Base-by-base conservation (phyloP, 2,888 invertebrate species). In the Pomacea canaliculata region DNA sequence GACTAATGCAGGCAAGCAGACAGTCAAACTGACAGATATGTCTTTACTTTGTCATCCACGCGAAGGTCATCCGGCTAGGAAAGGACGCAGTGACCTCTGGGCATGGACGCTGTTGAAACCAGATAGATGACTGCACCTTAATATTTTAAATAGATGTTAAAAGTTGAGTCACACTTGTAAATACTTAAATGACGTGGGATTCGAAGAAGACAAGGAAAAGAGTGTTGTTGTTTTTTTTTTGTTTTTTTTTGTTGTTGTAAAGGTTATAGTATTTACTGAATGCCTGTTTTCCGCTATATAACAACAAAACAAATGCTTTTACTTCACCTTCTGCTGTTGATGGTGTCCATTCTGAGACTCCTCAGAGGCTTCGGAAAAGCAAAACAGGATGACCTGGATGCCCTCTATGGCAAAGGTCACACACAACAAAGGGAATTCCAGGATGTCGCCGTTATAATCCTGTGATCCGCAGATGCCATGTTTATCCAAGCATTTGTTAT, bases 11-110 rank as follows among this genome's bases (percentile, higher is more conserved):
- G 12, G 10, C 51, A 56, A 10, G 10, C 12, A 16, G 12, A 16
- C 2, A 16, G 12, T 7, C 12, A 16, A 2, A 19, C 7, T 19
- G 8, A n/a, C 49, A 66, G 13, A 10, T 19, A 46, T 9, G 19
- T 19, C 48, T 48, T 77, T 78, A 90, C 91, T 79, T 80, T 70
- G 86, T 88, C 63, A 90, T 86, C 91, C 91, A 91, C 78, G 86
- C 86, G 79, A 87, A 91, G 5, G 87, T 82, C 3, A 91, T 78
- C 60, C 86, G 80, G 16, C 89, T 89, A 3, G 89, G 81, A 81
- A 91, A 91, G 8, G 90, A 90, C 8, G 90, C 86, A 66, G 80
- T 80, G 19, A 82, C 79, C 82, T 91, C 90, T 60, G 91, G 91
- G 81, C 91, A 89, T 18, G 84, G 83, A 71, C 83, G 78, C 90